Base-by-base conservation (phyloP, 2,888 invertebrate species). In the Parasteatoda lunata region DNA sequence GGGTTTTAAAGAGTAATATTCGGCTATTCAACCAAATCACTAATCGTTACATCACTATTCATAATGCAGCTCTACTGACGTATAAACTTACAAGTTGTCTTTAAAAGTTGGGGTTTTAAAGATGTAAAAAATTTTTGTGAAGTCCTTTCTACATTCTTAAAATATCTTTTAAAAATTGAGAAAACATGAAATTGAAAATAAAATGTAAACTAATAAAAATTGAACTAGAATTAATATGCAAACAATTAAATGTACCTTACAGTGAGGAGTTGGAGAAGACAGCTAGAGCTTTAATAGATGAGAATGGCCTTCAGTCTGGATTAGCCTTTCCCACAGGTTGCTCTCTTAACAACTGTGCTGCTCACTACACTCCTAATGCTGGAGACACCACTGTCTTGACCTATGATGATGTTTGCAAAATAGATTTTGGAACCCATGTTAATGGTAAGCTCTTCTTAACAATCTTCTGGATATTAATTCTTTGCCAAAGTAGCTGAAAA, bases 361-460 rank as follows among this genome's bases (percentile, higher is more conserved):
- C 99, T 77, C 99, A 99, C 93, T 99, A 99, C 91, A 99, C 99
- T 13, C 99, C 99, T 5, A 99, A 99, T 92, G 97, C 98, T 79
- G 99, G 98, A 11, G 99, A 99, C 92, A 94, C 95, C 9, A 99
- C 99, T 0, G 97, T 99, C 9, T 93, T 99, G 75, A 95, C 96
- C 90, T 96, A 96, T 91, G 98, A 99, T 91, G 99, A 99, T 92
- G 98, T 99, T 3, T 98, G 98, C 90, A 99, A 99, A 93, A 98
- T 99, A 90, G 98, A 99, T 93, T 99, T 98, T 93, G 98, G 98
- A 77, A 98, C 98, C 2, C 99, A 99, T 92, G 97, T 99, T 89
- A 98, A 98, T 92, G 99, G 98, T 87, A 90, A 90, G 88, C 54
- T n/a, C 7, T 54, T 71, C 59, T 75, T 49, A 49, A 75, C 70